Evolutionary conservation across 2,888 invertebrate species (phyloP).

Genomic region (Ptychoptera albimana): DNA sequence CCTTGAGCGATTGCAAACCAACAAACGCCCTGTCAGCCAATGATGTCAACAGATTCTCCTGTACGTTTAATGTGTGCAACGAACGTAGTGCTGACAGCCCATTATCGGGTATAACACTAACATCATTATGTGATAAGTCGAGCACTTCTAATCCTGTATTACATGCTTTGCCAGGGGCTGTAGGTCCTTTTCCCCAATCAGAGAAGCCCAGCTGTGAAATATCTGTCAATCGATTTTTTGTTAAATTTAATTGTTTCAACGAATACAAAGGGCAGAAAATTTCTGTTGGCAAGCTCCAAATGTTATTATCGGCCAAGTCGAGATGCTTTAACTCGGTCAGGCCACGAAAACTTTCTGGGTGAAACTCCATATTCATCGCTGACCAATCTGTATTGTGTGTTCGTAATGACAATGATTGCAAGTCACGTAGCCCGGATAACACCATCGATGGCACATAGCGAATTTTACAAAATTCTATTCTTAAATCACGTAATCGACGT

Average conservation of each 20-base stretch:
- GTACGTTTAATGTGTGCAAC: conserved; percentile 50
- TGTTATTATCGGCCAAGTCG: conserved; percentile 59
- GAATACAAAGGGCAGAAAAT: conserved; percentile 55
- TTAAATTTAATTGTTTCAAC: conserved; percentile 53
- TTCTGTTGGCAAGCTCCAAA: conserved; percentile 57
- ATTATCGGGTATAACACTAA: conserved; percentile 51
- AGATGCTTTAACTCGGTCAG: conserved; percentile 48
- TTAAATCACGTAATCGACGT: conserved; percentile 60
- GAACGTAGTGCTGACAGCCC: conserved; percentile 53
- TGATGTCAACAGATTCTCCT: conserved; percentile 59
- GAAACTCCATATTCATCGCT: conserved; percentile 58
- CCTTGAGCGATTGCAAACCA: conserved; percentile 48
- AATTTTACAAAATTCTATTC: conserved; percentile 65
- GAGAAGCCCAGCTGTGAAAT: conserved; percentile 58
- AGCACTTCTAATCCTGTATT: conserved; percentile 50
- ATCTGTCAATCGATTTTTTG: conserved; percentile 63
- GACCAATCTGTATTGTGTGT: conserved; percentile 70
- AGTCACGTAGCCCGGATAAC: conserved; percentile 46
- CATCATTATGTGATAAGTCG: conserved; percentile 59
- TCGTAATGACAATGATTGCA: conserved; percentile 48
- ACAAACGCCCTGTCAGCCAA: conserved; percentile 60
- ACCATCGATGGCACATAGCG: conserved; percentile 55
- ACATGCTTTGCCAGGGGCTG: conserved; percentile 50
- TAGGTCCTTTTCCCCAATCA: conserved; percentile 47
- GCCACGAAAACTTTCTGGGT: conserved; percentile 53